These are phyloP conservation scores for Psylliodes chrysocephalus DNA, from an alignment of 2,888 invertebrate species.

Conservation along the genomic window DNA sequence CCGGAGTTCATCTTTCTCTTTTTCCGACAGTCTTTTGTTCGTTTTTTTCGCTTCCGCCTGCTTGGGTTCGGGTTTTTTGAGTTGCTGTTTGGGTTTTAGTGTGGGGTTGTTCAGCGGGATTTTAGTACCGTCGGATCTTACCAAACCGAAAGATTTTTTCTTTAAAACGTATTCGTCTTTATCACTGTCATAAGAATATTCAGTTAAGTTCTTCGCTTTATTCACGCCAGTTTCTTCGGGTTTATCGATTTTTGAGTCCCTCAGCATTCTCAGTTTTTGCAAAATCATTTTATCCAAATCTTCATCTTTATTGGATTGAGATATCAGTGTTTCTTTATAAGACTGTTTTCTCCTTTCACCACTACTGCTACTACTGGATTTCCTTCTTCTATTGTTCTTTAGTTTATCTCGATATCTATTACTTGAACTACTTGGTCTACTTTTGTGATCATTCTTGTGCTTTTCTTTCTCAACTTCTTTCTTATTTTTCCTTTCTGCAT, in stretches of 20 bases:
- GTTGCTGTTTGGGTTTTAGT: too few relatives aligned
- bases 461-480: conserved; percentile 29
- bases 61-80: conserved; percentile 10
- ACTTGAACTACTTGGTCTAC: conserved; percentile 16
- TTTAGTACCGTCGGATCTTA: conserved; percentile 61
- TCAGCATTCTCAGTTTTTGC: conserved; percentile 42
- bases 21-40: conserved; percentile 66
- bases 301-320: conserved; percentile 25
- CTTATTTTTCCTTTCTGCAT: conserved; percentile 37
- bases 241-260: conserved; percentile 41
- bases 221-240: conserved; percentile 32
- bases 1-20: conserved; percentile 76
- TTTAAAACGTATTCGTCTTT: conserved; percentile 54
- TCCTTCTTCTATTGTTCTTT: not conserved
- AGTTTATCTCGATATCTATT: conserved; percentile 14
- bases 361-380: conserved; percentile 16
- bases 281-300: conserved; percentile 40
- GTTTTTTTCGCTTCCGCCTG: conserved; percentile 48
- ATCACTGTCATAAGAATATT: conserved; percentile 47
- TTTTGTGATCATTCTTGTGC: conserved; percentile 9
- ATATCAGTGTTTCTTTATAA: not conserved
- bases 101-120: conserved; percentile 46
- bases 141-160: conserved; percentile 60
- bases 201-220: too few relatives aligned
- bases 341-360: conserved; percentile 16